Conservation (phyloP, 2,888 invertebrate species). For the Tetranychus piercei region DNA sequence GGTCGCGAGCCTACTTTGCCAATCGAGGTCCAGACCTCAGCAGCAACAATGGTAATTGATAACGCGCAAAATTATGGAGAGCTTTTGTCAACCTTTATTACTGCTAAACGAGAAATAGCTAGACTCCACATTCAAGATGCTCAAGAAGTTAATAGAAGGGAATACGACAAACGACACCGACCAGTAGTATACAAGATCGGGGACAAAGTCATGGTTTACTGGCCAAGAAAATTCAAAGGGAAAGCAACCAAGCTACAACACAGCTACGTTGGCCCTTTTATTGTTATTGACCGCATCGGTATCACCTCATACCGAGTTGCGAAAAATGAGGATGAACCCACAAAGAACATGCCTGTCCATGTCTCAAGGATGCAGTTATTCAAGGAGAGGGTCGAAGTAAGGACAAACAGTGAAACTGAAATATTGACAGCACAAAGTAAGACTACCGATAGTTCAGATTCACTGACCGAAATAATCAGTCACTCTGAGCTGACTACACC, state of each 20-base stretch:
- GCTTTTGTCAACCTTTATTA: neutral
- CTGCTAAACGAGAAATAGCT: neutral
- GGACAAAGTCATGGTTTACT: constrained; percentile 13
- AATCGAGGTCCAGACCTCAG: constrained; percentile 19
- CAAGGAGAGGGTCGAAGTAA: no score
- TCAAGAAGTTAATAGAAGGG: neutral
- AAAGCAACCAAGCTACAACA: constrained; percentile 13
- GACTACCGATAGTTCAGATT: no score
- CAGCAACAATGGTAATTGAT: neutral
- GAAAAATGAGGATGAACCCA: neutral
- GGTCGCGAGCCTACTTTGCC: neutral
- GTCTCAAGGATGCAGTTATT: no score
- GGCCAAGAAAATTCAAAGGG: constrained; percentile 11
- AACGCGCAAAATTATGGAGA: neutral
- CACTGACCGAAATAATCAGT: no score
- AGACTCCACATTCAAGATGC: neutral
- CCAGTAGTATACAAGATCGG: constrained; percentile 5
- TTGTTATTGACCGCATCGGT: neutral
- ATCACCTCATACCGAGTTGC: neutral
- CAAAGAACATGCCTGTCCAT: constrained; percentile 11
- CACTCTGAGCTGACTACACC: no score
- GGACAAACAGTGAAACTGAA: no score
- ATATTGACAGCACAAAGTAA: no score
- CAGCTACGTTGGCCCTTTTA: constrained; percentile 16
- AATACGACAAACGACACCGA: constrained; percentile 6